Evolutionary conservation across 2,797 vertebrate species (phyloP), one percentile per base, ranked within the genome.

Genomic region (Bradypus variegatus): DNA sequence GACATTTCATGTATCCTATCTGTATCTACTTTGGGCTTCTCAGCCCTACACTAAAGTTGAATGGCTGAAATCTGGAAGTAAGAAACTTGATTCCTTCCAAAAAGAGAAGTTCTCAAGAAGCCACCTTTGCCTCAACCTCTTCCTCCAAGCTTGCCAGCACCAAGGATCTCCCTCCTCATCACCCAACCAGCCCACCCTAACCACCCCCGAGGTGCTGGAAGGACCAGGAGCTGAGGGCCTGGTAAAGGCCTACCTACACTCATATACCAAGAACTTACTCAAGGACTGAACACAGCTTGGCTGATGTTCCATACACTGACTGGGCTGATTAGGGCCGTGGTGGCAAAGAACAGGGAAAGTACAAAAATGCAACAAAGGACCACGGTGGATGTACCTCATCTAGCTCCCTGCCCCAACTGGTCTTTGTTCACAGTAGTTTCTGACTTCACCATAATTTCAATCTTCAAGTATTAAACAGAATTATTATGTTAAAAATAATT

Each of bases 91-190:
- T 18, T 80, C 75, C 67, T 67, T 53, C n/a, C 48, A 85, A 67
- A 91, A 89, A 87, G 73, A 65, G 62, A 89, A 83, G 45, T 72
- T 65, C 27, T 70, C 45, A 76, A 75, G 55, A 90, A 77, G 88
- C 38, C 53, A 82, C 19, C 36, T 23, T 69, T 53, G 55, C 55
- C 77, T 78, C 55, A 45, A 38, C 80, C 45, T 73, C 62, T 89
- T 53, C 86, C 70, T 7, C 23, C 15, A 55, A 85, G 64, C 69
- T 31, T 58, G 80, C 64, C 31, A 21, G 65, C 41, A 76, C 50
- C 18, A 85, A 78, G 81, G 27, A 53, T 18, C 31, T 27, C 72
- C 33, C 23, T 82, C 58, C 50, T 75, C 1, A n/a, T 4, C 33
- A 50, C 15, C 13, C 58, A 10, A n/a, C n/a, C n/a, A 2, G 13